These are phyloP conservation scores for Octomys mimax DNA, from an alignment of 2,797 vertebrate genomes.

Conservation along the genomic window DNA sequence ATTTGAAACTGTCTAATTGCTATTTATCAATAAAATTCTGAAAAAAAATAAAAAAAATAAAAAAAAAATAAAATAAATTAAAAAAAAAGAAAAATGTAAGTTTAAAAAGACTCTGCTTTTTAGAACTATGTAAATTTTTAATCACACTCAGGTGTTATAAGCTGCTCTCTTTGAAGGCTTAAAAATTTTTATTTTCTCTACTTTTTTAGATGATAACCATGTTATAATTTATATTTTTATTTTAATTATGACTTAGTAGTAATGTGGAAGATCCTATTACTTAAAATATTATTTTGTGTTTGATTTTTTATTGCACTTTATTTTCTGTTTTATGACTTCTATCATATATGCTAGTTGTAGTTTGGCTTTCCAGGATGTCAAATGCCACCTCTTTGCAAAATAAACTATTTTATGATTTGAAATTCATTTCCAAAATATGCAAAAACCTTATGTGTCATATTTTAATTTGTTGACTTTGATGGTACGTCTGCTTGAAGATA, in stretches of 20 bases:
- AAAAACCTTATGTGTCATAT: conserved; percentile 3
- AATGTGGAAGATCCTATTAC: not conserved
- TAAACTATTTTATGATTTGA: conserved; percentile 48
- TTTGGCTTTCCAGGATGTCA: conserved; percentile 57
- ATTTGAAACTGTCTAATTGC: too few species aligned
- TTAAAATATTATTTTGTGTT: not conserved
- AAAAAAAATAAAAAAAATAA: too few species aligned
- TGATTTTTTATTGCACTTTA: not conserved
- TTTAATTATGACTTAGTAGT: not conserved
- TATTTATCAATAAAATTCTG: too few species aligned
- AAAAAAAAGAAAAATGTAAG: too few species aligned
- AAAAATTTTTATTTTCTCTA: not conserved
- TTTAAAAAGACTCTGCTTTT: not conserved
- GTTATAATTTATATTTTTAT: not conserved
- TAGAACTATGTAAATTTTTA: not conserved
- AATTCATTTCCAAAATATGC: conserved; percentile 29
- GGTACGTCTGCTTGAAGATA: not conserved
- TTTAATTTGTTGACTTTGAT: conserved; percentile 42
- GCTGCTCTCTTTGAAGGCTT: not conserved
- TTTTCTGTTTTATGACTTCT: not conserved
- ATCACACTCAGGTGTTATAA: not conserved
- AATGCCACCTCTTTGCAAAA: conserved; percentile 56
- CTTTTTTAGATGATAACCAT: not conserved
- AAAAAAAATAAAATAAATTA: too few species aligned
- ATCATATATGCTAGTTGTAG: not conserved